phyloP scores from a whole-genome alignment of 30 jellyfish, hydroid and myxozoan genomes.

The Pseudorhiza aurosa region DNA sequence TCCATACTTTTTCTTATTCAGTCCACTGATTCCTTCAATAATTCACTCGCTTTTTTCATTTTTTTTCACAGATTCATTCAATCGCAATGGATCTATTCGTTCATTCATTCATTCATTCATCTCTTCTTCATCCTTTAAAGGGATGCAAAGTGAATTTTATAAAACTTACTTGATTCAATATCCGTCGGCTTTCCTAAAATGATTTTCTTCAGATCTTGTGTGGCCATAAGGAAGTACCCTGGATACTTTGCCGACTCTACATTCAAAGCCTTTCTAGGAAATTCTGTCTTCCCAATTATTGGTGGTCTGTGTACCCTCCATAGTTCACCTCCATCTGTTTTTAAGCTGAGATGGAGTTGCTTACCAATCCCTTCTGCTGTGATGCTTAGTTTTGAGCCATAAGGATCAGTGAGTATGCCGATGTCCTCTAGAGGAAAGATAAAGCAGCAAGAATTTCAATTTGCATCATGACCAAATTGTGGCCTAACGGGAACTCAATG shows the following conservation, averaged over 20 bases:
- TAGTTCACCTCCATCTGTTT: constrained; percentile 9
- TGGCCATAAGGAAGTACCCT: constrained; percentile 43
- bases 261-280: constrained; percentile 21
- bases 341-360: not conserved
- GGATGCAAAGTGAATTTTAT: not conserved
- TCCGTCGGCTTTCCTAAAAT: constrained; percentile 33
- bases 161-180: constrained; percentile 30
- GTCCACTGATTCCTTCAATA: too few relatives aligned
- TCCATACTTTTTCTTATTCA: not conserved
- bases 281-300: constrained; percentile 26
- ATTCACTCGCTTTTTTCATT: too few relatives aligned
- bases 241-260: constrained; percentile 59
- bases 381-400: constrained; percentile 9
- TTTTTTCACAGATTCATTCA: too few relatives aligned
- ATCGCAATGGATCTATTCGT: too few relatives aligned
- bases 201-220: constrained; percentile 21
- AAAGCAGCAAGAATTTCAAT: too few relatives aligned
- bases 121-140: too few relatives aligned
- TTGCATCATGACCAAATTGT: too few relatives aligned
- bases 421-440: not conserved
- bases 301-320: constrained; percentile 45
- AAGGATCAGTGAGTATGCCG: constrained; percentile 21
- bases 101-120: too few relatives aligned
- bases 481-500: too few relatives aligned
- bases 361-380: constrained; percentile 16